Conservation (phyloP, 2,888 invertebrate genomes). For the Lycia hirtaria region DNA sequence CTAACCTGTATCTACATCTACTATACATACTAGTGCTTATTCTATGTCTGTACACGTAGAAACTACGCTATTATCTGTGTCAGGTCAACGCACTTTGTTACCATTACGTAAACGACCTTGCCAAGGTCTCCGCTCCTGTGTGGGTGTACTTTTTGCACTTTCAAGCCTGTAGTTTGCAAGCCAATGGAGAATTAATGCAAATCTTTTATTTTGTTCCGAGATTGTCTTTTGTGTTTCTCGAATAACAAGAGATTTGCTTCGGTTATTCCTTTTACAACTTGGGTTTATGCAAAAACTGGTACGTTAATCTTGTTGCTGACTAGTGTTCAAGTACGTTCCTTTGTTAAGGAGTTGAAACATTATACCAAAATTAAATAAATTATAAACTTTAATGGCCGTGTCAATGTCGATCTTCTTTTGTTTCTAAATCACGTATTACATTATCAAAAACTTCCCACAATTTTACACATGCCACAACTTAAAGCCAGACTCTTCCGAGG, state of each 20-base stretch:
- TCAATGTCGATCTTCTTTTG: constrained; percentile 34
- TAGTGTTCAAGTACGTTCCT: constrained; percentile 2
- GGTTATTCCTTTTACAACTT: constrained; percentile 2
- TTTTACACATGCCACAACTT: neutral
- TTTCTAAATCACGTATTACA: constrained; percentile 16
- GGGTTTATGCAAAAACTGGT: constrained; percentile 8
- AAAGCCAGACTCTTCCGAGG: too few relatives aligned
- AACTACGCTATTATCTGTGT: constrained; percentile 6
- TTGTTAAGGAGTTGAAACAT: constrained; percentile 15
- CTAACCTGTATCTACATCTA: constrained; percentile 24
- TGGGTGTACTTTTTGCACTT: constrained; percentile 35
- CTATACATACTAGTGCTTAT: neutral
- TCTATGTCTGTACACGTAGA: neutral
- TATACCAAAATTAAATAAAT: constrained; percentile 25
- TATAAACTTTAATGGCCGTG: constrained; percentile 33
- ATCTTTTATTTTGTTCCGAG: constrained; percentile 14
- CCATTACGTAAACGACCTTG: constrained; percentile 38
- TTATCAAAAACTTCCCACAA: neutral
- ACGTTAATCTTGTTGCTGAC: constrained; percentile 5
- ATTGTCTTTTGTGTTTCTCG: constrained; percentile 15
- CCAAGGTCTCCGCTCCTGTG: constrained; percentile 29
- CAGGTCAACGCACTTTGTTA: constrained; percentile 30
- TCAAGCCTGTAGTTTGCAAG: constrained; percentile 26
- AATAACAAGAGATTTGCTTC: constrained; percentile 7
- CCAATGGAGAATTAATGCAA: constrained; percentile 32